Conservation (phyloP, 1,140 invertebrate genomes). For the Orchesella cincta region DNA sequence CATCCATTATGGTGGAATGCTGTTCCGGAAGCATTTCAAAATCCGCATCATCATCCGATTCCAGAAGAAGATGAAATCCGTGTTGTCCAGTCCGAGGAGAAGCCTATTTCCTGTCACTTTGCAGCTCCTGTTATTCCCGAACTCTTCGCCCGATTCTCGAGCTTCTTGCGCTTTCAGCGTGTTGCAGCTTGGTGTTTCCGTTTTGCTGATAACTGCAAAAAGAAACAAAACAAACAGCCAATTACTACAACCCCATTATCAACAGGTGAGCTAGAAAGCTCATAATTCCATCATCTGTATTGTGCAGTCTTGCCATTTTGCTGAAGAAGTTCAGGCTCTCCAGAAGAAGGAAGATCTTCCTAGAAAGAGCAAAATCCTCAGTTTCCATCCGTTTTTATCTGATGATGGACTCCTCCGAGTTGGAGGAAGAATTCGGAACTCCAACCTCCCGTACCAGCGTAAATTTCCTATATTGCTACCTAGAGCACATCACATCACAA, state of each 20-base stretch:
- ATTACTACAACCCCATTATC: neutral
- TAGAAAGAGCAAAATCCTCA: neutral
- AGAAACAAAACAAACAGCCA: neutral
- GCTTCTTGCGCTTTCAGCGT: neutral
- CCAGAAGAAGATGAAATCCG: too few species aligned
- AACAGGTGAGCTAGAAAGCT: neutral
- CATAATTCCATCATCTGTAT: neutral
- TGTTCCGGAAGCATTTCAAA: neutral
- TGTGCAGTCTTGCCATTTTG: neutral
- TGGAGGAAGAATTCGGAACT: neutral
- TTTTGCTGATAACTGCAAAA: neutral
- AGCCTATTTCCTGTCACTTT: neutral
- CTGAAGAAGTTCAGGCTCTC: neutral
- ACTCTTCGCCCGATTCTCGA: neutral
- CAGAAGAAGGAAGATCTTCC: neutral
- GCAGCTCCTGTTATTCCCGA: neutral
- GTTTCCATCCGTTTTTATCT: neutral
- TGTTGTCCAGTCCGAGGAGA: neutral
- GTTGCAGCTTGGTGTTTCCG: neutral
- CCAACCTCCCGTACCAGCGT: neutral
- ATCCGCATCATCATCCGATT: too few species aligned
- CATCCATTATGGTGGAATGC: neutral
- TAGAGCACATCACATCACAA: neutral
- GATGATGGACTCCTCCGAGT: neutral
- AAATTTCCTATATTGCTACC: neutral